Conservation (phyloP, 2,797 vertebrate genomes). For the Intellagama lesueurii region DNA sequence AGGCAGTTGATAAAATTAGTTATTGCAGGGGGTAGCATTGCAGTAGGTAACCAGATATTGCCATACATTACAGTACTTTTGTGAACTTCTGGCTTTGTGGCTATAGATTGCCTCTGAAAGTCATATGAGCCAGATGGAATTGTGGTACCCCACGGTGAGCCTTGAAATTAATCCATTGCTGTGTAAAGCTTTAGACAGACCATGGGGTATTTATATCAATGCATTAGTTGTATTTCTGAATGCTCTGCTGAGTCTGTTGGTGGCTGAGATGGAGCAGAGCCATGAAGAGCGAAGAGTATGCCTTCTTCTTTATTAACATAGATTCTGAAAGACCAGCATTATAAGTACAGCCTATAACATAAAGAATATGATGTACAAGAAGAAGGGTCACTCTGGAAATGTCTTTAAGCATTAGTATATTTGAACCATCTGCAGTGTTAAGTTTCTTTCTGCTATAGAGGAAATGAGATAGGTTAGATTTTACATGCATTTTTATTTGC, state of each 20-base stretch:
- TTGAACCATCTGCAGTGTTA: background rate
- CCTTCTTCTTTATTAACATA: background rate
- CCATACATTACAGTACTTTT: constrained; percentile 57
- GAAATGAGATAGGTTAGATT: constrained; percentile 33
- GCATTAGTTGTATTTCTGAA: constrained; percentile 33
- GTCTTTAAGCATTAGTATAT: background rate
- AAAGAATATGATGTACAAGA: background rate
- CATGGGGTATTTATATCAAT: constrained; percentile 32
- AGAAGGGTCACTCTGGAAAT: background rate
- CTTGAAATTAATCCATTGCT: constrained; percentile 58
- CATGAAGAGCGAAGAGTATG: background rate
- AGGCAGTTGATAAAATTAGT: constrained; percentile 51
- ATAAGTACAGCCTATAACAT: background rate
- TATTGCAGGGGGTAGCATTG: constrained; percentile 45
- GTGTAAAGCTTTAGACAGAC: constrained; percentile 53
- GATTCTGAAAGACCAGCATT: background rate
- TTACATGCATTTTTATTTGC: constrained; percentile 45
- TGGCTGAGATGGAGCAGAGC: background rate
- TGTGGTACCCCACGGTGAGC: constrained; percentile 40
- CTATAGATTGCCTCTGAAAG: constrained; percentile 62
- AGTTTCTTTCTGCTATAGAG: constrained; percentile 31
- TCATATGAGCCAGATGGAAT: constrained; percentile 27
- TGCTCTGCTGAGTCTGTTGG: background rate
- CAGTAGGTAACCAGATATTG: constrained; percentile 51
- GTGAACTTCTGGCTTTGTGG: constrained; percentile 53